Evolutionary conservation across 1,140 invertebrate species (phyloP).

Genomic region (Zaprionus tsacasi): DNA sequence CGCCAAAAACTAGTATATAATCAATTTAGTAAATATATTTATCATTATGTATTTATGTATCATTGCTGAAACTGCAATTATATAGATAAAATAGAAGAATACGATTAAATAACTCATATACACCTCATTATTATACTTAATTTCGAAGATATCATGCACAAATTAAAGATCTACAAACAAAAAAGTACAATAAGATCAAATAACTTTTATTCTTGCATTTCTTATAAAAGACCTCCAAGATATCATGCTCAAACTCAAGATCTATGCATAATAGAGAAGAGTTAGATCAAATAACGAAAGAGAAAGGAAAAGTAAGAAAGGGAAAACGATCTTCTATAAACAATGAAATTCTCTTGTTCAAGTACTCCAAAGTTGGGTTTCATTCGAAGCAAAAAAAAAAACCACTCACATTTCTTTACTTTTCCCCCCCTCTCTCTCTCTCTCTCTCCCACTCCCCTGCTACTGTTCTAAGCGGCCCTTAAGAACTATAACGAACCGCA

Average conservation of each 20-base stretch:
- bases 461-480: conserved; percentile 25
- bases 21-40: too few species aligned
- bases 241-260: not conserved
- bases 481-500: conserved; percentile 46
- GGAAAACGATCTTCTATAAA: conserved; percentile 7
- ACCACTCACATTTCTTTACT: conserved; percentile 27
- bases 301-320: not conserved
- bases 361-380: not conserved
- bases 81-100: too few species aligned
- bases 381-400: conserved; percentile 29
- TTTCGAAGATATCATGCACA: not conserved
- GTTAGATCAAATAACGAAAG: not conserved
- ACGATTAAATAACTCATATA: too few species aligned
- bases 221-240: not conserved
- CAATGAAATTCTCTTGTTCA: conserved; percentile 22
- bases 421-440: not conserved
- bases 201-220: not conserved
- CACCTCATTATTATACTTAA: too few species aligned
- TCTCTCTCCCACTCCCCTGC: not conserved
- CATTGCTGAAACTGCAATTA: too few species aligned
- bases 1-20: too few species aligned
- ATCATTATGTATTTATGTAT: too few species aligned
- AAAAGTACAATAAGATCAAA: not conserved
- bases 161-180: not conserved
- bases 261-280: not conserved